Base-by-base conservation (phyloP, 2,888 invertebrate species). In the Ecliptopera silaceata region DNA sequence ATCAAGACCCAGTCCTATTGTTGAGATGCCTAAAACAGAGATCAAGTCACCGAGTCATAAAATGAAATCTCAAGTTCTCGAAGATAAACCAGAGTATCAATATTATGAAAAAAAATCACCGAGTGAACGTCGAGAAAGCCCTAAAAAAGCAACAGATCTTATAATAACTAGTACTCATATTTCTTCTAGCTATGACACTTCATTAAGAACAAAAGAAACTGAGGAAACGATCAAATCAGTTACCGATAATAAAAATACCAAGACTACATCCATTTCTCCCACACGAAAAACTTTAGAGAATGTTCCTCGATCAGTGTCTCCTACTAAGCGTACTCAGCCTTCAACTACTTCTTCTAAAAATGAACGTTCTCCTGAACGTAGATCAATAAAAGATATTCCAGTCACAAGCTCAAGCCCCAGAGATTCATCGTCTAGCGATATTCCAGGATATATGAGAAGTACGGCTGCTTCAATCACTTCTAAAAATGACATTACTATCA, bases 391-490 rank as follows among this genome's bases (percentile, higher is more conserved):
- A 44, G 51, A 48, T 31, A 17, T 18, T 15, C 42, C 32, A 15
- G 10, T 22, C 5, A 60, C 47, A 8, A 41, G 38, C 4, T 57
- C 41, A 13, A 48, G 63, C 51, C 60, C 60, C 4, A 67, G 63
- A 20, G 64, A 63, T 42, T 48, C 56, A 13, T 60, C 63, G 26
- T 56, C 64, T 3, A 39, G 45, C 12, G 46, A 53, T 15, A 44
- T 55, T 36, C 57, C 68, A 17, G 64, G 51, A 34, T 58, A 67
- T 48, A 65, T 66, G 55, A 67, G 60, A 50, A 26, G 10, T 6
- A 64, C 64, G 10, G 70, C 65, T 26, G 64, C 64, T 32, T 65
- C 68, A n/a, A 38, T 56, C 2, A 61, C 46, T n/a, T 59, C 61
- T 11, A 67, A 66, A 15, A 46, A 56, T 39, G 67, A 69, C 26